Conservation (phyloP, 2,797 vertebrate genomes). For the Bothrops alternatus region DNA sequence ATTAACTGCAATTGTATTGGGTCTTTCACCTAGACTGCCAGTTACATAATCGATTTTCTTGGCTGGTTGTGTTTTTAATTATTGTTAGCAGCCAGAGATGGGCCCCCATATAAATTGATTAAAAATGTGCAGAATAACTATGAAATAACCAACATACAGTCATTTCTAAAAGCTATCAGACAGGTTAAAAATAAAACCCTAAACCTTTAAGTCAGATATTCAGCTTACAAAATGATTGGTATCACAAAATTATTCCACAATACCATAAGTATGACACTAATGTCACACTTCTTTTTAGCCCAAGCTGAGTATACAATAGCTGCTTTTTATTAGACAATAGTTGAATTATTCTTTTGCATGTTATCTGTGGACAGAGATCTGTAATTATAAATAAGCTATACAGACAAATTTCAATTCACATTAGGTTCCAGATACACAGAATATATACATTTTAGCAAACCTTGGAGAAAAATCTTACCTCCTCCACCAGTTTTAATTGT, state of each 20-base stretch:
- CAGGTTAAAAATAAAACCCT: background rate
- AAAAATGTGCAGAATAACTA: background rate
- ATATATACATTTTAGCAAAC: background rate
- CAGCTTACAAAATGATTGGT: background rate
- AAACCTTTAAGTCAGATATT: background rate
- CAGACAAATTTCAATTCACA: background rate
- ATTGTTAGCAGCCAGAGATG: background rate
- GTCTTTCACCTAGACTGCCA: background rate
- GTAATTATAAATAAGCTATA: background rate
- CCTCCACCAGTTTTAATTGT: slow-evolving; percentile 88
- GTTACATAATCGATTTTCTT: background rate
- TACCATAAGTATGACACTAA: background rate
- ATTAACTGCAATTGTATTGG: background rate
- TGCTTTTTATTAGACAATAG: background rate
- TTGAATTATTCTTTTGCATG: background rate
- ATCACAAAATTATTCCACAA: background rate
- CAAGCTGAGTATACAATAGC: background rate
- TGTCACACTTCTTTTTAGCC: background rate
- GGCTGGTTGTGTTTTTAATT: background rate
- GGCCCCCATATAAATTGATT: background rate
- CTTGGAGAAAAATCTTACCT: slow-evolving; percentile 67
- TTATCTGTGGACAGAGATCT: background rate
- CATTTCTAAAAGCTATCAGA: background rate
- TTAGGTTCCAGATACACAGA: background rate
- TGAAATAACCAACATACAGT: background rate